Conservation (phyloP, 2,797 vertebrate species). For the Sebastes cheni region DNA sequence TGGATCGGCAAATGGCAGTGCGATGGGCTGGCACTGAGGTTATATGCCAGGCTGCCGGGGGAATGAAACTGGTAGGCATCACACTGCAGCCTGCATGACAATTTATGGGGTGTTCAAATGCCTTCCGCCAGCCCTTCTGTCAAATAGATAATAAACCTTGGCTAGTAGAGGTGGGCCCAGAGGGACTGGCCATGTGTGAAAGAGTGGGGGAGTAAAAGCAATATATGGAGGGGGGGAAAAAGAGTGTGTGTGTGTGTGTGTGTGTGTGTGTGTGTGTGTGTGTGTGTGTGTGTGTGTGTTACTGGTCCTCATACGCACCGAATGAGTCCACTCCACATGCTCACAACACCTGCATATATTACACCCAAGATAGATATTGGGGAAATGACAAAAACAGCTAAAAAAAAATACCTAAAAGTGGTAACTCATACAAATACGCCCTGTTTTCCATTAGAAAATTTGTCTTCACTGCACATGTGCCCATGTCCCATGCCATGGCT, state of each 20-base stretch:
- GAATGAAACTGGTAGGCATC: constrained; percentile 66
- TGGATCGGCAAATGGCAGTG: constrained; percentile 68
- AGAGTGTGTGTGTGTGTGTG: not conserved
- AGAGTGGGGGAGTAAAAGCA: constrained; percentile 57
- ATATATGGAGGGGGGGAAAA: constrained; percentile 10
- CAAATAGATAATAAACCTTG: constrained; percentile 77
- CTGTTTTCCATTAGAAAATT: constrained; percentile 71
- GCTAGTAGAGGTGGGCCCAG: constrained; percentile 66
- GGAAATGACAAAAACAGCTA: constrained; percentile 27
- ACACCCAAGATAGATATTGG: constrained; percentile 17
- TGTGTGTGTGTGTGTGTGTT: not conserved
- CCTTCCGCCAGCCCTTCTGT: constrained; percentile 74
- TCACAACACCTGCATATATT: constrained; percentile 40
- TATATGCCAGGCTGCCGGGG: constrained; percentile 67
- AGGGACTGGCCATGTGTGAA: constrained; percentile 62
- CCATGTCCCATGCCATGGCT: constrained; percentile 54
- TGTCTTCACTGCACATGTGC: constrained; percentile 67
- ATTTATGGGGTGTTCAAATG: constrained; percentile 80
- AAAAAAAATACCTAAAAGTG: constrained; percentile 29
- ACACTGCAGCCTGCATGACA: constrained; percentile 74
- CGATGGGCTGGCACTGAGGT: constrained; percentile 65
- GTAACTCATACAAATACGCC: constrained; percentile 37
- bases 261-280: not conserved
- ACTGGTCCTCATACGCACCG: constrained; percentile 3
- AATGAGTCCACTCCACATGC: constrained; percentile 19